These are phyloP conservation scores for Pachycephus smyrnensis DNA, from an alignment of 2,888 invertebrate genomes.

Conservation along the genomic window DNA sequence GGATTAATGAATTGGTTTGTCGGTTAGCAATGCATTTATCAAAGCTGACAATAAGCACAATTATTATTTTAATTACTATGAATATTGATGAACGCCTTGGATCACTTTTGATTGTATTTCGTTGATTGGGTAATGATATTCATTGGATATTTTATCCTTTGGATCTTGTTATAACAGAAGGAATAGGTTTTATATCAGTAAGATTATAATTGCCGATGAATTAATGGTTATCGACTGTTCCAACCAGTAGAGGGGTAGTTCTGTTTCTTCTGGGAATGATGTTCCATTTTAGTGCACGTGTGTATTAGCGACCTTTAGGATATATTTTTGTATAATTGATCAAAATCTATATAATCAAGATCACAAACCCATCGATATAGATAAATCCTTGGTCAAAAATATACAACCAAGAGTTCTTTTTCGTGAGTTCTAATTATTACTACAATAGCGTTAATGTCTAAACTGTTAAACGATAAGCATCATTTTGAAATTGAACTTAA, in stretches of 20 bases:
- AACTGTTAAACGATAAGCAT: neutral
- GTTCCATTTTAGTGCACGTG: neutral
- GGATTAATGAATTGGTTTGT: neutral
- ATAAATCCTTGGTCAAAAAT: neutral
- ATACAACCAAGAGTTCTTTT: neutral
- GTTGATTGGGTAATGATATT: neutral
- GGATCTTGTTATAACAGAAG: neutral
- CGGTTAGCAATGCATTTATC: constrained; percentile 34
- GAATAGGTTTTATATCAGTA: neutral
- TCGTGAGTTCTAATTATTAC: neutral
- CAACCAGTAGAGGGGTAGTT: neutral
- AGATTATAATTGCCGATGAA: neutral
- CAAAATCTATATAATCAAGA: neutral
- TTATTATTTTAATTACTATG: constrained; percentile 20
- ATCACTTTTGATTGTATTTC: neutral
- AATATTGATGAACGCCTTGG: neutral
- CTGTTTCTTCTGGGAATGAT: neutral
- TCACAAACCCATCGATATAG: constrained; percentile 2
- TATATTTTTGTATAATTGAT: neutral
- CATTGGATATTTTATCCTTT: neutral
- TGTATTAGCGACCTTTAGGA: neutral
- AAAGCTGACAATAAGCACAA: constrained; percentile 39
- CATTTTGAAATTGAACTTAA: neutral
- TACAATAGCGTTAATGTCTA: neutral
- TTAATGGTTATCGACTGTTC: constrained; percentile 4